Conservation (phyloP, 2,113 vertebrate genomes). For the Melanostigma gelatinosum region DNA sequence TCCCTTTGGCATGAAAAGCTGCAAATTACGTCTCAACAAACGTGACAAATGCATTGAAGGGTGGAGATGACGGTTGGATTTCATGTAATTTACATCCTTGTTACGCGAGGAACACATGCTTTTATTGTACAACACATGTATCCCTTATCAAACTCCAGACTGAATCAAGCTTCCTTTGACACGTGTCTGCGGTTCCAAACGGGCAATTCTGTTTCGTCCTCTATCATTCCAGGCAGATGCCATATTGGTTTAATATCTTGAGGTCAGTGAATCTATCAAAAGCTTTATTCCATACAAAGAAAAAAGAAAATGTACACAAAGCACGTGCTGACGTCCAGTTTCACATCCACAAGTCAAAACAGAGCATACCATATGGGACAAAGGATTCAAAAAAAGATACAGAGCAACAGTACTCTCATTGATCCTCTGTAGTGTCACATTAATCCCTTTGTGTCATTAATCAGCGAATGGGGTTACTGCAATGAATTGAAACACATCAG, state of each 20-base stretch:
- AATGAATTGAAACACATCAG: neutral
- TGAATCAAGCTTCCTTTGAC: neutral
- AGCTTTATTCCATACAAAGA: neutral
- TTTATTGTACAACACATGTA: neutral
- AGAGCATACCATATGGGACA: constrained; percentile 15
- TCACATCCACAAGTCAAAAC: neutral
- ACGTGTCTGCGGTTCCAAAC: constrained; percentile 28
- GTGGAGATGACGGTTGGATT: constrained; percentile 23
- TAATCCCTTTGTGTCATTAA: constrained; percentile 26
- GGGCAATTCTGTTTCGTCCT: constrained; percentile 6
- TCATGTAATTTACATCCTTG: constrained; percentile 5
- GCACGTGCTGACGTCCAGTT: neutral
- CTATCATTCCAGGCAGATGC: constrained; percentile 11
- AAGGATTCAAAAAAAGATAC: constrained; percentile 20
- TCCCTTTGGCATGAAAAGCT: constrained; percentile 63
- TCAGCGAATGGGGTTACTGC: constrained; percentile 4
- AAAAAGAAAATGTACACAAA: neutral
- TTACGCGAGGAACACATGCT: neutral
- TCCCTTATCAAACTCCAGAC: neutral
- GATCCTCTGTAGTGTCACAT: constrained; percentile 4
- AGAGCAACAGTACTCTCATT: constrained; percentile 7
- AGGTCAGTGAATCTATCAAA: constrained; percentile 24
- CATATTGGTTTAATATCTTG: constrained; percentile 32
- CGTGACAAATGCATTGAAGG: constrained; percentile 17
- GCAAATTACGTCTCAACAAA: constrained; percentile 48